Percentiles rank a stretch among this genome's conserved stretches.
Conservation (phyloP, 1,140 invertebrate species). For the Penaeus indicus region DNA sequence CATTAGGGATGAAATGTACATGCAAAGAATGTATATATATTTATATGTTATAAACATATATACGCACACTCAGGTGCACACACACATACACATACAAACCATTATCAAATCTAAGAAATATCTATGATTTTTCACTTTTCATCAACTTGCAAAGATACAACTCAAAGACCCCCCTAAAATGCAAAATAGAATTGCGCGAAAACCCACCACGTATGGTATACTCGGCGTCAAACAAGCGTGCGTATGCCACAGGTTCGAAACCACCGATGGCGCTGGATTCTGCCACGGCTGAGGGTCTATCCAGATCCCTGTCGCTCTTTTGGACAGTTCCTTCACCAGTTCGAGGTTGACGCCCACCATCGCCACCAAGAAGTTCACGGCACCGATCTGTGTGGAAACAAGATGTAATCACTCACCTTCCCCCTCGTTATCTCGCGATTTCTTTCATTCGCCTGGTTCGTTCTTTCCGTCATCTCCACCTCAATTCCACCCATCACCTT, state of each 20-base stretch:
- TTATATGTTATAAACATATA: background rate
- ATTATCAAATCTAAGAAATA: background rate
- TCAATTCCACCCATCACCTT: too few relatives aligned
- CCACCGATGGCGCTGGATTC: background rate
- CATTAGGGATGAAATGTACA: too few relatives aligned
- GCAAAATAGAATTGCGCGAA: background rate
- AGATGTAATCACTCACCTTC: too few relatives aligned
- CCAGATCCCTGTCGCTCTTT: conserved; percentile 12
- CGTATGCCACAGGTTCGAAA: conserved; percentile 28
- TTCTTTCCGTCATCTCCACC: too few relatives aligned
- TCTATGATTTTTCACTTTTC: background rate
- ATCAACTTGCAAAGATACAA: too few relatives aligned
- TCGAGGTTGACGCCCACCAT: background rate
- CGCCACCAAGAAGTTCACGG: conserved; percentile 16
- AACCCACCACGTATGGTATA: conserved; percentile 31
- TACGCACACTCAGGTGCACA: conserved; percentile 5
- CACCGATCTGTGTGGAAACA: too few relatives aligned
- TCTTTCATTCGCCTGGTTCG: too few relatives aligned
- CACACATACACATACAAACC: background rate
- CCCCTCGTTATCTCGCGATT: too few relatives aligned
- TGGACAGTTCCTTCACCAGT: background rate
- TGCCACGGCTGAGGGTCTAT: background rate
- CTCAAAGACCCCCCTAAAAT: background rate
- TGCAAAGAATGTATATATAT: too few relatives aligned
- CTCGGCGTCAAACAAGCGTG: conserved; percentile 10